Conservation (phyloP, 2,888 invertebrate genomes). For the Coenonympha arcania region DNA sequence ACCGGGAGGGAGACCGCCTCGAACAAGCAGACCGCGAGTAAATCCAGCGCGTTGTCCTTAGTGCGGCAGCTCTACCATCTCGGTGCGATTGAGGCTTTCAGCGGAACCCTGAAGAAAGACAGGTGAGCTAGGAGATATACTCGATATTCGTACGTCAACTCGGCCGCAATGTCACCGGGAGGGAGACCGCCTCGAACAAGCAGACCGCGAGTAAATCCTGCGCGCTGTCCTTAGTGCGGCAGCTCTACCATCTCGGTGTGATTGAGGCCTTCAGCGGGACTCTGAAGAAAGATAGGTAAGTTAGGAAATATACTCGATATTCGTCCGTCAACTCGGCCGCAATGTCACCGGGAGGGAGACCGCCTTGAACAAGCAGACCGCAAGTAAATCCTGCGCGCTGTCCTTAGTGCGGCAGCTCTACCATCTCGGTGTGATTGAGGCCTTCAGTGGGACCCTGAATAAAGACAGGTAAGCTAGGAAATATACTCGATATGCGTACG, state of each 20-base stretch:
- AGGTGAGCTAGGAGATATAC: no score
- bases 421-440: slow-evolving; percentile 94
- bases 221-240: slow-evolving; percentile 94
- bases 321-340: no score
- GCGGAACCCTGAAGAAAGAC: slow-evolving; percentile 86
- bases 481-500: no score
- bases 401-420: slow-evolving; percentile 95
- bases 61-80: slow-evolving; percentile 96
- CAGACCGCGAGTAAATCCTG: slow-evolving; percentile 97
- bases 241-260: slow-evolving; percentile 93
- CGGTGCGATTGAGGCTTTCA: slow-evolving; percentile 91
- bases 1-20: slow-evolving; percentile 94
- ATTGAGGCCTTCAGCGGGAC: slow-evolving; percentile 92
- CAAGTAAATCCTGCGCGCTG: slow-evolving; percentile 96
- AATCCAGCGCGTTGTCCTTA: slow-evolving; percentile 95
- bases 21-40: slow-evolving; percentile 96
- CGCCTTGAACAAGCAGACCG: slow-evolving; percentile 96
- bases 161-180: slow-evolving; percentile 83
- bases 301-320: no score
- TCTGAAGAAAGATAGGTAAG: slow-evolving; percentile 82
- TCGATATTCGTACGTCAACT: no score
- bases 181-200: slow-evolving; percentile 97
- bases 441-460: slow-evolving; percentile 88
- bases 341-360: slow-evolving; percentile 89
- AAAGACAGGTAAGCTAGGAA: slow-evolving; percentile 79